phyloP scores from a whole-genome alignment of 1,140 invertebrate species.

The Sarcophaga peregrina region DNA sequence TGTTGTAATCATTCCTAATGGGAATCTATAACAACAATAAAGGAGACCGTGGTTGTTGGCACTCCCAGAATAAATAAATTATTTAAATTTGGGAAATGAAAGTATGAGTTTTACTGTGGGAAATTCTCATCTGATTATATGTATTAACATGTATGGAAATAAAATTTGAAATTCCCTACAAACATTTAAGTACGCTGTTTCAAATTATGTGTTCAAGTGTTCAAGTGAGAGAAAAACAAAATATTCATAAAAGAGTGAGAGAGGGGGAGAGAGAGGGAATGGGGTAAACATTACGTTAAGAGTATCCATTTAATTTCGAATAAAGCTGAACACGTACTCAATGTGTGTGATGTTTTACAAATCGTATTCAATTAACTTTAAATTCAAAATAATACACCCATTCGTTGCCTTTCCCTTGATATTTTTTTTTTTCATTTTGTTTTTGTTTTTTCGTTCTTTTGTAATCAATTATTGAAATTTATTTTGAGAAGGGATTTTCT shows the following conservation, averaged over 20 bases:
- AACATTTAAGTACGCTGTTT: not conserved
- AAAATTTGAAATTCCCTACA: not conserved
- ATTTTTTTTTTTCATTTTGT: not conserved
- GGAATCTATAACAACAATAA: constrained; percentile 6
- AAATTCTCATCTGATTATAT: not conserved
- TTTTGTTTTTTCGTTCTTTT: not conserved
- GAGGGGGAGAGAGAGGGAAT: not conserved
- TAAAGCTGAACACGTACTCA: not conserved
- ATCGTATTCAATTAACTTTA: constrained; percentile 16
- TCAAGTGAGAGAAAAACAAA: not conserved
- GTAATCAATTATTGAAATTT: not conserved
- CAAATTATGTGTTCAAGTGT: not conserved
- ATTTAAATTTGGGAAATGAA: not conserved
- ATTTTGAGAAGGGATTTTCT: not conserved
- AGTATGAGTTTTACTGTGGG: not conserved
- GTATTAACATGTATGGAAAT: not conserved
- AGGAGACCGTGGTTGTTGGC: not conserved
- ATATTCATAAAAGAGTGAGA: too few relatives aligned
- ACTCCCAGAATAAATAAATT: not conserved
- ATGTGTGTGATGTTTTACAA: not conserved
- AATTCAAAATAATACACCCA: not conserved
- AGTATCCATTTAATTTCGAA: not conserved
- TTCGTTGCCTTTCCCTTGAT: not conserved
- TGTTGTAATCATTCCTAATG: constrained; percentile 3
- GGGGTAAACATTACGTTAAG: not conserved